A percentile compares a stretch with the other conserved stretches of the same genome.
Conservation (phyloP, 1,140 invertebrate genomes). For the Limonius californicus region DNA sequence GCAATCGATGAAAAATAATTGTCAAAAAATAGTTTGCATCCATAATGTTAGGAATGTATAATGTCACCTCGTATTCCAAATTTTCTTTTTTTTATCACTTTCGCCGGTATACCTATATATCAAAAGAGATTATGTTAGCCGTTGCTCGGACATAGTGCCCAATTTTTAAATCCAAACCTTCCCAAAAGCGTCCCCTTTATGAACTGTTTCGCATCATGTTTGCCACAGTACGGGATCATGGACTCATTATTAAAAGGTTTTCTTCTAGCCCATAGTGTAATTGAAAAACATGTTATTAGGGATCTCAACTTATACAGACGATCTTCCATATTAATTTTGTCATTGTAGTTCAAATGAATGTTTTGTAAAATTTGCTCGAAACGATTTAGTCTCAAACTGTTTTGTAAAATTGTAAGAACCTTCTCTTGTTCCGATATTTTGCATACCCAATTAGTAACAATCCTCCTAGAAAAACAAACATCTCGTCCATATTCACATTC, state of each 20-base stretch:
- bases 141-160: neutral
- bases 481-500: neutral
- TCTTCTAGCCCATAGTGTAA: constrained; percentile 10
- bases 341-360: constrained; percentile 19
- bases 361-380: constrained; percentile 17
- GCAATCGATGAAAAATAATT: neutral
- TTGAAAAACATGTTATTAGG: neutral
- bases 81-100: neutral
- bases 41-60: neutral
- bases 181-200: constrained; percentile 3
- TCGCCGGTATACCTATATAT: neutral
- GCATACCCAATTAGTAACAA: constrained; percentile 17
- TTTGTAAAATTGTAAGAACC: constrained; percentile 15
- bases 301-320: constrained; percentile 14
- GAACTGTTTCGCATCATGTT: constrained; percentile 15
- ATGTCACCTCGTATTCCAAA: neutral
- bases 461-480: constrained; percentile 15
- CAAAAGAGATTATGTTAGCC: neutral
- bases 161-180: constrained; percentile 14
- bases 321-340: neutral
- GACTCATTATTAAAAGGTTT: neutral
- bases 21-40: neutral
- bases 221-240: constrained; percentile 2
- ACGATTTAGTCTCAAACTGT: constrained; percentile 20
- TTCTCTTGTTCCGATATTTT: constrained; percentile 16